These are phyloP conservation scores for Raillietiella orientalis DNA, from an alignment of 2,888 invertebrate genomes.

Conservation along the genomic window DNA sequence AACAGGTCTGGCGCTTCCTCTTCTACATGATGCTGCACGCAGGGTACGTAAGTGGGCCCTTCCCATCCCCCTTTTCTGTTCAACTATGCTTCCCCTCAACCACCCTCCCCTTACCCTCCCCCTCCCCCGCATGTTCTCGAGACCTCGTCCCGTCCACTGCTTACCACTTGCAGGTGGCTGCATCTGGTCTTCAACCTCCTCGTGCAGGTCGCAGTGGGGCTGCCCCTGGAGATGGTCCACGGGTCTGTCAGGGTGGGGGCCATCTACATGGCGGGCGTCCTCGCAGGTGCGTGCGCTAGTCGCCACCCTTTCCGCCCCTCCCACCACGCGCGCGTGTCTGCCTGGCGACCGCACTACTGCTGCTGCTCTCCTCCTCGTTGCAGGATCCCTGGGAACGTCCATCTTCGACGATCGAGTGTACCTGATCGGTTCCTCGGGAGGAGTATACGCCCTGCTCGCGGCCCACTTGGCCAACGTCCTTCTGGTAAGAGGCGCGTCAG, in stretches of 20 bases:
- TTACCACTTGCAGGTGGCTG: constrained; percentile 12
- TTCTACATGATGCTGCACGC: constrained; percentile 83
- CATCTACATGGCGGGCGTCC: constrained; percentile 39
- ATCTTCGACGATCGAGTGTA: constrained; percentile 42
- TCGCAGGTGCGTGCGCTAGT: constrained; percentile 16
- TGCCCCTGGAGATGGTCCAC: constrained; percentile 73
- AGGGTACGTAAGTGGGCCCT: constrained; percentile 29
- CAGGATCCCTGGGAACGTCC: constrained; percentile 31
- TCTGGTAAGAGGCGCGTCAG: constrained; percentile 16
- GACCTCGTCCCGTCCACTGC: neutral
- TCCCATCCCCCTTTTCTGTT: constrained; percentile 1
- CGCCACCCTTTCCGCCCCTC: too few relatives aligned
- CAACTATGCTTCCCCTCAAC: too few relatives aligned
- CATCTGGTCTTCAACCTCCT: constrained; percentile 53
- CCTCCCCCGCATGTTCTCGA: neutral
- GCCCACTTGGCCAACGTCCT: constrained; percentile 56
- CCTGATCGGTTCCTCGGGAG: constrained; percentile 62
- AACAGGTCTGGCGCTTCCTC: constrained; percentile 73
- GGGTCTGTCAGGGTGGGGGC: constrained; percentile 29
- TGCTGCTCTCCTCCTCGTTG: constrained; percentile 7
- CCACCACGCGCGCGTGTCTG: too few relatives aligned
- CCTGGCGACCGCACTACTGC: too few relatives aligned
- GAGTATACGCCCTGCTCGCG: constrained; percentile 55
- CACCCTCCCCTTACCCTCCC: neutral
- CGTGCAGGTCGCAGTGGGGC: constrained; percentile 67